Conservation (phyloP, 2,797 vertebrate species). For the Cynodonichthys magdalenae region DNA sequence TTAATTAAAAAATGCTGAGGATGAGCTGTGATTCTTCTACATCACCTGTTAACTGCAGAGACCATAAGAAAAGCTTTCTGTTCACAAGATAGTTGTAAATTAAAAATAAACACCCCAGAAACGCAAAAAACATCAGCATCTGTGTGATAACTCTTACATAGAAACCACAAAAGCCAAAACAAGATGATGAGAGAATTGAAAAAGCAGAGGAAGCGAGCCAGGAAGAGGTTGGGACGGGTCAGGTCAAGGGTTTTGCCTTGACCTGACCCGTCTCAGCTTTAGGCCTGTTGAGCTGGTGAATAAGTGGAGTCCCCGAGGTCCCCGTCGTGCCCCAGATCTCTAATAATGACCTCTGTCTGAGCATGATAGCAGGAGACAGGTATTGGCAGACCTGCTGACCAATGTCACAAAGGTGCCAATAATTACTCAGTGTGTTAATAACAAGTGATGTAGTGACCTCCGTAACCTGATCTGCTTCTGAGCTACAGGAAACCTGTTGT, state of each 20-base stretch:
- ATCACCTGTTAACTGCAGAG: slow-evolving; percentile 59
- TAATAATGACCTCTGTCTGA: slow-evolving; percentile 80
- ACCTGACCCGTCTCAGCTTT: slow-evolving; percentile 65
- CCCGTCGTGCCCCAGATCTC: slow-evolving; percentile 53
- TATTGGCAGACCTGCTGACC: slow-evolving; percentile 74
- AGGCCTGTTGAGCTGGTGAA: slow-evolving; percentile 62
- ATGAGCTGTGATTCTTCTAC: slow-evolving; percentile 56
- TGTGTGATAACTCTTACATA: slow-evolving; percentile 31
- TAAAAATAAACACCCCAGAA: slow-evolving; percentile 58
- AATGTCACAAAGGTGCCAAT: slow-evolving; percentile 70
- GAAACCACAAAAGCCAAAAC: slow-evolving; percentile 24
- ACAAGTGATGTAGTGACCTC: slow-evolving; percentile 60
- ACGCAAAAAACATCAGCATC: slow-evolving; percentile 42
- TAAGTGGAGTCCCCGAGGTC: slow-evolving; percentile 72
- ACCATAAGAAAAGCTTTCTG: slow-evolving; percentile 60
- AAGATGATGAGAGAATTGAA: slow-evolving; percentile 29
- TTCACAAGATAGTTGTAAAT: slow-evolving; percentile 44
- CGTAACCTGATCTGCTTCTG: slow-evolving; percentile 32
- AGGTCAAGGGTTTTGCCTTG: slow-evolving; percentile 42
- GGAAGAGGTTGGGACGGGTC: slow-evolving; percentile 18
- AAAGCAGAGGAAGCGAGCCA: neutral
- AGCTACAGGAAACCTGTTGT: slow-evolving; percentile 1
- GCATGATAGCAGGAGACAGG: slow-evolving; percentile 70
- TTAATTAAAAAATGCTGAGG: slow-evolving; percentile 34
- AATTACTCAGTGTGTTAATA: slow-evolving; percentile 77